Conservation (phyloP, 2,797 vertebrate genomes). For the Dromococcyx pavoninus region DNA sequence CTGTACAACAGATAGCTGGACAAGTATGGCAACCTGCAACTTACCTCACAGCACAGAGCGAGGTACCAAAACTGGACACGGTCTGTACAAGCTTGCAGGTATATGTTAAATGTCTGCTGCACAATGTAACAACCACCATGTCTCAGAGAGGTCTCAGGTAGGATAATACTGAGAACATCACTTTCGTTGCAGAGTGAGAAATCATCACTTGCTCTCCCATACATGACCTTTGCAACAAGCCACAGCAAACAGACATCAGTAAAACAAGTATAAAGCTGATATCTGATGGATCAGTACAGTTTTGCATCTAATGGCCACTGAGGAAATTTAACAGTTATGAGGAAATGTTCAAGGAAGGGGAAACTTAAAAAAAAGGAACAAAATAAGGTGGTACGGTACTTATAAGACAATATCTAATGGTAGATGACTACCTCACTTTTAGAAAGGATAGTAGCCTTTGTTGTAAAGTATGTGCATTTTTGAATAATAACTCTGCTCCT, state of each 20-base stretch:
- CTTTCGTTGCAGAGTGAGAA: background rate
- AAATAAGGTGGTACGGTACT: background rate
- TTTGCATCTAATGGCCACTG: background rate
- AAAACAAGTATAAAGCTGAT: background rate
- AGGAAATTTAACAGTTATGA: background rate
- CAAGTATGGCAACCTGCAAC: background rate
- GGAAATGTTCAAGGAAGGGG: background rate
- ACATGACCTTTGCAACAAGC: background rate
- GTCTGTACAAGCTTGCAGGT: background rate
- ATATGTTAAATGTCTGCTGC: background rate
- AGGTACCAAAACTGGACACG: background rate
- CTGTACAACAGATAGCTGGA: background rate
- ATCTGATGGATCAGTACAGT: background rate
- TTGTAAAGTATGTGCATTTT: background rate
- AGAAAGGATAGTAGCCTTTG: background rate
- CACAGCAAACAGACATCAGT: background rate
- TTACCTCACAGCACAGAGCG: background rate
- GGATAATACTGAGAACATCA: background rate
- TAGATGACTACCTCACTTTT: background rate
- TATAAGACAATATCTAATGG: background rate
- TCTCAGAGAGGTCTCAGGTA: background rate
- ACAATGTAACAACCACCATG: background rate
- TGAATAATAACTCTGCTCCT: background rate
- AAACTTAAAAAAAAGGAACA: background rate
- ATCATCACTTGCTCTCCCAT: background rate